A percentile compares a stretch with the other conserved stretches of the same genome.
These are phyloP conservation scores for Sycobia sp. DNA, from an alignment of 1,140 invertebrate genomes.

Conservation along the genomic window DNA sequence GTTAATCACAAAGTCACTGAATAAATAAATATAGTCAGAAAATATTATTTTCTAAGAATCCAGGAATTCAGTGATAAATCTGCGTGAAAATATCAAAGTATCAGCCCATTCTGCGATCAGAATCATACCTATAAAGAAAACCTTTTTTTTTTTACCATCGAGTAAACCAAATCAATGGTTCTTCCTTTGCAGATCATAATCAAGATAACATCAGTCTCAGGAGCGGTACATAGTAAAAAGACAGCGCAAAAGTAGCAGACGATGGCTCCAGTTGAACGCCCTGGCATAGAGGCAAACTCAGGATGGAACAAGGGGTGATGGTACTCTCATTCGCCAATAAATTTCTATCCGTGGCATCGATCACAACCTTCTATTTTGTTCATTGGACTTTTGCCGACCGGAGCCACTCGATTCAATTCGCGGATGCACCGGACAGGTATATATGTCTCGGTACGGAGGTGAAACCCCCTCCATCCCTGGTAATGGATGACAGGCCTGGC, in stretches of 20 bases:
- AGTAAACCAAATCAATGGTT: neutral
- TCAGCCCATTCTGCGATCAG: no score
- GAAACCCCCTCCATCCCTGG: constrained; percentile 46
- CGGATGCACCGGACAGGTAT: constrained; percentile 60
- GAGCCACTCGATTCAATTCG: constrained; percentile 60
- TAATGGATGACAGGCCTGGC: constrained; percentile 60
- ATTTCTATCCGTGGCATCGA: constrained; percentile 46
- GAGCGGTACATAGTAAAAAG: no score
- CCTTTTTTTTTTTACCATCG: no score
- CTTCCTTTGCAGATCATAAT: neutral
- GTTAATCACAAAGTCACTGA: no score
- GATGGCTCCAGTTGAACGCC: neutral
- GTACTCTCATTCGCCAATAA: constrained; percentile 61
- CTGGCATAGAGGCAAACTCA: constrained; percentile 44
- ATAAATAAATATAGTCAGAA: no score
- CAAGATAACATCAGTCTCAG: no score
- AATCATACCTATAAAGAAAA: no score
- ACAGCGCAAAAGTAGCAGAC: no score
- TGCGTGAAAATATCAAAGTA: no score
- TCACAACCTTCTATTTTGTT: constrained; percentile 52
- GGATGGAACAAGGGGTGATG: no score
- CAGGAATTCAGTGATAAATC: no score
- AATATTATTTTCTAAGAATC: no score
- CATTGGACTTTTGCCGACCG: constrained; percentile 60
- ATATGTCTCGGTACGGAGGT: constrained; percentile 55